Percentiles rank a stretch among this genome's conserved stretches.
These are phyloP conservation scores for Manduca sexta DNA, from an alignment of 1,140 invertebrate species.

Conservation along the genomic window DNA sequence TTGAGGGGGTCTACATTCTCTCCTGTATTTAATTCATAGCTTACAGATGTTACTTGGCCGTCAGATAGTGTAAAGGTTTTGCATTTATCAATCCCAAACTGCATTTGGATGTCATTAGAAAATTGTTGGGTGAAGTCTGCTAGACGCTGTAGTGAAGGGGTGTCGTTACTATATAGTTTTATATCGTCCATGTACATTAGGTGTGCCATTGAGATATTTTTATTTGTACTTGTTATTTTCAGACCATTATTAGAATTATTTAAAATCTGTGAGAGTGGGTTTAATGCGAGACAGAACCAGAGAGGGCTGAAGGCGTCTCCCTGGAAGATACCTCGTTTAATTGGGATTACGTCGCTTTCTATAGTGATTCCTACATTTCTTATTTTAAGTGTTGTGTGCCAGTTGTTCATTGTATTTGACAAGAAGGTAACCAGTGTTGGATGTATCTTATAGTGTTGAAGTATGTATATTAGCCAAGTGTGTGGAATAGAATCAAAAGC, in stretches of 20 bases:
- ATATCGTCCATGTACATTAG: constrained; percentile 10
- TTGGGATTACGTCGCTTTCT: constrained; percentile 1
- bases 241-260: constrained; percentile 3
- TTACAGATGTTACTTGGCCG: neutral
- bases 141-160: too few relatives aligned
- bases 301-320: too few relatives aligned
- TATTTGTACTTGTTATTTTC: neutral
- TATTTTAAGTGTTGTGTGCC: neutral
- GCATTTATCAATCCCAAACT: constrained; percentile 1
- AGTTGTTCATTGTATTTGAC: too few relatives aligned
- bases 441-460: constrained; percentile 16
- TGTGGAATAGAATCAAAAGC: constrained; percentile 20
- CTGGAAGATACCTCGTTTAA: constrained; percentile 11
- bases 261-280: neutral
- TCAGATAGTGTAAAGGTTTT: constrained; percentile 9
- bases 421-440: constrained; percentile 6
- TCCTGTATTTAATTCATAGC: constrained; percentile 8
- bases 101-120: too few relatives aligned
- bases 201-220: neutral
- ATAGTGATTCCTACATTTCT: neutral
- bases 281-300: too few relatives aligned
- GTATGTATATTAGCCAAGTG: constrained; percentile 12
- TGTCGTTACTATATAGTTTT: neutral
- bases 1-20: constrained; percentile 7
- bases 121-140: too few relatives aligned